Evolutionary conservation across 2,113 vertebrate species (phyloP), one percentile per base, ranked within the genome.

Genomic region (Meleagris gallopavo): DNA sequence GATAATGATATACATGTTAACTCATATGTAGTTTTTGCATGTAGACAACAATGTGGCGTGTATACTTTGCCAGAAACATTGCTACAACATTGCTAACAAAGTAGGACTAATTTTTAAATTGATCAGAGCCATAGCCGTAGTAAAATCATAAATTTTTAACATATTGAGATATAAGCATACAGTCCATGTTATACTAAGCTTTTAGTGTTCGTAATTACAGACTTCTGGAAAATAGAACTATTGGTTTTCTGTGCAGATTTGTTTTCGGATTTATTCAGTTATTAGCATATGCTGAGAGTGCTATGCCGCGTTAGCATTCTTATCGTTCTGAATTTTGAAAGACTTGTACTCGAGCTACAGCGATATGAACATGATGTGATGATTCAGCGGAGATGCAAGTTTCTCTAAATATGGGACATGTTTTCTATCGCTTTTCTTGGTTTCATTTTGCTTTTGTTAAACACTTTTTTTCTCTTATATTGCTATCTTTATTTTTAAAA

Each of bases 221-320:
- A 67, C 20, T 40, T 70, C 36, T 32, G 54, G 40, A 72, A 93
- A 86, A 61, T 13, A 67, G 30, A 67, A 48, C 30, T 64, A 17
- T 38, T 91, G 9, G 17, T 15, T 54, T 91, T 74, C 55, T 65
- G 36, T 66, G n/a, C 12, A 78, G 74, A 86, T 97, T 96, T 61
- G 81, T 72, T 93, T 97, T 94, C 85, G 50, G 57, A 89, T 90
- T 85, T 90, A 62, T 94, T 95, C 55, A 70, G 74, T 75, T 96
- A 88, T 65, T 74, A 72, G 64, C 50, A 70, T 93, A 58, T 84
- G 81, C 91, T 62, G 72, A 95, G 79, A 73, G 93, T 87, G 62
- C 36, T 89, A 34, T 76, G 54, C 74, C 71, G 74, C 84, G 46
- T 83, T 82, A 93, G 77, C 43, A 67, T 70, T 55, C 20, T 45